Evolutionary conservation across 2,888 invertebrate species (phyloP), one percentile per base, ranked within the genome.

Genomic region (Creontiades dilutus): DNA sequence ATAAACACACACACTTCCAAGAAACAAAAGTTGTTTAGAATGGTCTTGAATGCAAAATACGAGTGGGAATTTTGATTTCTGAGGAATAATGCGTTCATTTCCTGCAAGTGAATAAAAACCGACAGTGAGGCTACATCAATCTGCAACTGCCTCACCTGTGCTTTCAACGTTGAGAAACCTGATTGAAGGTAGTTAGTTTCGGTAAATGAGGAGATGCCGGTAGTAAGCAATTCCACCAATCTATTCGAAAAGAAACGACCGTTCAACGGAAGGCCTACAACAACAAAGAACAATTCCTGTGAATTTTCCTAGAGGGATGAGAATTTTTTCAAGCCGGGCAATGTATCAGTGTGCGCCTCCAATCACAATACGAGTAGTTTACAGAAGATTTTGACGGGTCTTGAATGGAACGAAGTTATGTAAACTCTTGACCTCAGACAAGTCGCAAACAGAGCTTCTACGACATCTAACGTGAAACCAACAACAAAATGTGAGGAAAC

Each of bases 381-480:
- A 57, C 57, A 57, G n/a, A 57, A 57, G 57, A 5, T 16, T 57
- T 57, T 5, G 57, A n/a, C n/a, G n/a, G n/a, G 57, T n/a, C n/a
- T 16, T 16, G n/a, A n/a, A n/a, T n/a, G 16, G 7, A 57, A n/a
- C 57, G 57, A 5, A n/a, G 57, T n/a, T 57, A 57, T n/a, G 57
- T n/a, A 57, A 57, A 57, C n/a, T 57, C 57, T n/a, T 14, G 19
- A 16, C 16, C 0, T n/a, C 57, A n/a, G n/a, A n/a, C 57, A 57
- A n/a, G 57, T n/a, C 57, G 57, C 57, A 0, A n/a, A n/a, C 57
- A n/a, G 0, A 57, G 57, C 57, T 57, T 57, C 57, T n/a, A n/a
- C 57, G 57, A 57, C n/a, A 57, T 57, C 16, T 57, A n/a, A n/a
- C 57, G n/a, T 57, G 7, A n/a, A n/a, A 57, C 57, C 57, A 57